Percentiles rank a stretch among this genome's conserved stretches.
phyloP scores from a whole-genome alignment of 1,140 invertebrate genomes.

The Drosophila malerkotliana region DNA sequence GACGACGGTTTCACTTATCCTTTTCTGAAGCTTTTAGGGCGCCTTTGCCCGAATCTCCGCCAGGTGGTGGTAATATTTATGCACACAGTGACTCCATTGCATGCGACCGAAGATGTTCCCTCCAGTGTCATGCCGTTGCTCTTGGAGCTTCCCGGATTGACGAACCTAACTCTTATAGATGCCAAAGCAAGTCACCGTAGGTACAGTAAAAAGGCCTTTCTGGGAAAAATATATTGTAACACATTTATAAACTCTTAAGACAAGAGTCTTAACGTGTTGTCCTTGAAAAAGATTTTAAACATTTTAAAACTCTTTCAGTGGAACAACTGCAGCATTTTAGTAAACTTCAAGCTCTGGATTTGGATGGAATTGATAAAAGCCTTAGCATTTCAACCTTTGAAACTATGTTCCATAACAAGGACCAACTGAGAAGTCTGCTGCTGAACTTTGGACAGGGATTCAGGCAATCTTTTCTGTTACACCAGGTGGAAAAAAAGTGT shows the following conservation, averaged over 20 bases:
- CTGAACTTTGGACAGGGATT: conserved; percentile 44
- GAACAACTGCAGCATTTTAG: conserved; percentile 40
- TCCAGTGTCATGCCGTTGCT: conserved; percentile 40
- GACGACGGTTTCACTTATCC: conserved; percentile 48
- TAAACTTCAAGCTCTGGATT: conserved; percentile 42
- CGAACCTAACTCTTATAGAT: conserved; percentile 58
- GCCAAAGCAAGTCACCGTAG: conserved; percentile 44
- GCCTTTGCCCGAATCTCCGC: conserved; percentile 41
- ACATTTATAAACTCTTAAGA: background rate
- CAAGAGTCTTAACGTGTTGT: too few relatives aligned
- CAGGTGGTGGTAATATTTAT: conserved; percentile 57
- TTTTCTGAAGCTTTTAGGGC: conserved; percentile 41
- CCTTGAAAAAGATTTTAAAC: background rate
- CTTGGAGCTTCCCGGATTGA: conserved; percentile 26
- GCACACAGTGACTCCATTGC: conserved; percentile 26
- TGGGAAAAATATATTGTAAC: background rate
- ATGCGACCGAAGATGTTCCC: background rate
- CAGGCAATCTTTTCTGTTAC: conserved; percentile 7
- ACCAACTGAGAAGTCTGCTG: conserved; percentile 20
- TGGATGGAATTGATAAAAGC: conserved; percentile 57
- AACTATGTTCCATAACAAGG: conserved; percentile 37
- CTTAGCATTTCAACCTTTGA: conserved; percentile 31
- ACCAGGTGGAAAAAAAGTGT: conserved; percentile 24
- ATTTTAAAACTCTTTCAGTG: conserved; percentile 26
- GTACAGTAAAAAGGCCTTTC: background rate